Evolutionary conservation across 37 sponge, comb jelly and placozoan species (phyloP).

Genomic region (Oscarella lobularis): DNA sequence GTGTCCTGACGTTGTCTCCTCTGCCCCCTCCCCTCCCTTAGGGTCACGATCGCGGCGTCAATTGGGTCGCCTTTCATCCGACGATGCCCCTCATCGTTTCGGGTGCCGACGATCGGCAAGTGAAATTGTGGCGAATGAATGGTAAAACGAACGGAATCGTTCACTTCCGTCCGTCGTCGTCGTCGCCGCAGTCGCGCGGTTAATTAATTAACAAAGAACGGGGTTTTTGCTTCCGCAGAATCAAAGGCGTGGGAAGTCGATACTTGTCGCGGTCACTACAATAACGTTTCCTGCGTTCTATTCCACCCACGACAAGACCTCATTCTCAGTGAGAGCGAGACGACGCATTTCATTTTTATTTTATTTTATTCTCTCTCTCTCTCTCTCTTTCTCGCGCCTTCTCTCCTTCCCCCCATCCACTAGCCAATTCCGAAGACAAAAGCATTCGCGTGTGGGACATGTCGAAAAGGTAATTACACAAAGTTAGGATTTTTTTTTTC

Average conservation of each 20-base stretch:
- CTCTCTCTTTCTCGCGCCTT: background rate
- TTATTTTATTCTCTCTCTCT: background rate
- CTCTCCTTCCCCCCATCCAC: background rate
- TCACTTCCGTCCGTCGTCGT: conserved; percentile 3
- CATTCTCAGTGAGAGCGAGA: conserved; percentile 73
- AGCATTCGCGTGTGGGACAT: conserved; percentile 83
- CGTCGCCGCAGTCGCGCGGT: conserved; percentile 11
- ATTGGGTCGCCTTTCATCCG: conserved; percentile 96
- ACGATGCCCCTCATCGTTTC: conserved; percentile 83
- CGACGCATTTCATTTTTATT: background rate
- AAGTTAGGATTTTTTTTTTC: too few relatives aligned
- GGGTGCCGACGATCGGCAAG: conserved; percentile 93
- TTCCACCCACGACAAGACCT: conserved; percentile 95
- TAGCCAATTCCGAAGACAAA: conserved; percentile 80
- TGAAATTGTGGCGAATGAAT: conserved; percentile 98
- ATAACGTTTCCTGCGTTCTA: conserved; percentile 85
- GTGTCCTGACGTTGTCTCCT: too few relatives aligned
- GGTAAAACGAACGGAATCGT: conserved; percentile 21
- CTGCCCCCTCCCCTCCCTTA: conserved; percentile 2
- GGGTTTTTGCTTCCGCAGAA: conserved; percentile 29
- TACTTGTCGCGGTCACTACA: conserved; percentile 96
- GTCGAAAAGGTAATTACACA: conserved; percentile 63
- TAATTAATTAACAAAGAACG: background rate
- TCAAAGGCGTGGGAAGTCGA: conserved; percentile 98
- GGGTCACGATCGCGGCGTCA: conserved; percentile 98